A percentile compares a stretch with the other conserved stretches of the same genome.
Conservation (phyloP, 2,888 invertebrate species). For the Nephrotoma appendiculata region DNA sequence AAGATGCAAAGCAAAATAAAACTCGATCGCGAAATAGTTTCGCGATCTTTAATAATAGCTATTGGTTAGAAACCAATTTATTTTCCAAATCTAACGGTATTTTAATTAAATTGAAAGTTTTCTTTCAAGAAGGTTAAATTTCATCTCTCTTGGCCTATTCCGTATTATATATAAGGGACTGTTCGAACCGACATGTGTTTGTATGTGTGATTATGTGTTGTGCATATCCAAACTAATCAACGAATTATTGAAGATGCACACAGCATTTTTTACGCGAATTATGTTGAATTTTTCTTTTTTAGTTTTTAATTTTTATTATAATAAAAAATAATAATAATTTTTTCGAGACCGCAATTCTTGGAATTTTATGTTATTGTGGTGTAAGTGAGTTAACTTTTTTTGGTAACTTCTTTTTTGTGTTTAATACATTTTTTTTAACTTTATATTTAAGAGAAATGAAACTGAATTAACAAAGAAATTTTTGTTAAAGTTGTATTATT, state of each 20-base stretch:
- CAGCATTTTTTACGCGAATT: neutral
- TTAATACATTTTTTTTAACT: neutral
- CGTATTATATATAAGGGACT: no score
- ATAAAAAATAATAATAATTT: neutral
- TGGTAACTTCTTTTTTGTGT: neutral
- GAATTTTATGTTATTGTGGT: neutral
- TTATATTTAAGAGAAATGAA: neutral
- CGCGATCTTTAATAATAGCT: neutral
- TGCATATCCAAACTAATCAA: neutral
- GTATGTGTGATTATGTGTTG: neutral
- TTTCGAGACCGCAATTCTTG: neutral
- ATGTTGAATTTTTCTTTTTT: neutral
- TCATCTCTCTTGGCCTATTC: neutral
- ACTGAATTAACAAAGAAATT: neutral
- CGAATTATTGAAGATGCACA: neutral
- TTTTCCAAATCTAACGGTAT: neutral
- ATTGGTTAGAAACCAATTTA: neutral
- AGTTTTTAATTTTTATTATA: neutral
- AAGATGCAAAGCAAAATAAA: neutral
- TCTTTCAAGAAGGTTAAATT: neutral
- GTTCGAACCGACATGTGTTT: neutral
- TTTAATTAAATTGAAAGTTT: neutral
- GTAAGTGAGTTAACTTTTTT: neutral
- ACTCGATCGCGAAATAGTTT: neutral
- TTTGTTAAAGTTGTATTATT: neutral